Evolutionary conservation across 1,140 invertebrate species (phyloP), one percentile per base, ranked within the genome.

Genomic region (Megathymus violae): DNA sequence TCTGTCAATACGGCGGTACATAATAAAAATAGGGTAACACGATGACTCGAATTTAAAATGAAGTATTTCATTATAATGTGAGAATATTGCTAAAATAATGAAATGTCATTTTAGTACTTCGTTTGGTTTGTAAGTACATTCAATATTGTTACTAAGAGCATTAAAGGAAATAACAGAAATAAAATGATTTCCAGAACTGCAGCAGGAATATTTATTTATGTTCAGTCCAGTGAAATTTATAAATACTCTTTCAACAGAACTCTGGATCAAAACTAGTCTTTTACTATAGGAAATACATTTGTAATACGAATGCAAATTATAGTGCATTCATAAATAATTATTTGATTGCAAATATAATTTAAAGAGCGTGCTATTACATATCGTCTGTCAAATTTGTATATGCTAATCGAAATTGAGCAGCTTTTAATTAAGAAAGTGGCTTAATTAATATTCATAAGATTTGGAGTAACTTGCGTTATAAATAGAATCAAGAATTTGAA

Each of bases 351-450:
- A 17, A 27, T 50, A 22, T 25, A 36, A 62, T 62, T 62, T 31
- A 52, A 46, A 52, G 47, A 46, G 11, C 9, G 36, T 3, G 16
- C 47, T 41, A 22, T 5, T 13, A 47, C 31, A 38, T 56, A 56
- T 31, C 16, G 50, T 63, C 38, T 54, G 51, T 63, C 61, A 62
- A 59, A 56, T 50, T 36, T 34, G 40, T 44, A 25, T 44, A 58
- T 46, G 40, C 41, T 58, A 44, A 58, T 58, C 17, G 34, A 25
- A 34, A 44, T 14, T 59, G 13, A 17, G 40, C 40, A 31, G 41
- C 22, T 40, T 65, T 65, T 52, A 46, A 52, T 52, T 60, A 65
- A 60, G 54, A 48, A 48, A 64, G 47, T 60, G 31, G 25, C 4
- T 17, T 17, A 48, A 44, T 64, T 48, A 64, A 38, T 52, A 56